Percentiles rank a stretch among this genome's conserved stretches.
These are phyloP conservation scores for Eugnorisma glareosa DNA, from an alignment of 2,888 invertebrate genomes.

Conservation along the genomic window DNA sequence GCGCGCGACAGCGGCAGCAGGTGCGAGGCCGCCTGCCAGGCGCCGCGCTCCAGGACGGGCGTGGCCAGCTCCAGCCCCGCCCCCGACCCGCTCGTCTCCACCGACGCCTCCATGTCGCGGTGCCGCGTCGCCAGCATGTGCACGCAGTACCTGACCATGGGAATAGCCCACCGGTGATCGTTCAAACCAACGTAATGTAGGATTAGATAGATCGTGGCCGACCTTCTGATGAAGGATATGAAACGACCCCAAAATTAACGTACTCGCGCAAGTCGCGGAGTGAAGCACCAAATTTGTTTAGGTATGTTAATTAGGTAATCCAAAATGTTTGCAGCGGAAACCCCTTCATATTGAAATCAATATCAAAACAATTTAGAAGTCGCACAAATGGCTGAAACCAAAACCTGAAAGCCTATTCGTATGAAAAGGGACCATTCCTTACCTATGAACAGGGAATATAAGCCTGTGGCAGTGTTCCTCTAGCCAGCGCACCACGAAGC, in stretches of 20 bases:
- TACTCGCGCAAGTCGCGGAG: neutral
- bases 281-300: neutral
- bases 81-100: constrained; percentile 72
- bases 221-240: neutral
- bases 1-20: constrained; percentile 92
- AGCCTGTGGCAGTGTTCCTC: constrained; percentile 94
- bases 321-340: neutral
- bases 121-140: constrained; percentile 90
- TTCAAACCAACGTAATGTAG: neutral
- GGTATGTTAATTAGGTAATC: neutral
- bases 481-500: constrained; percentile 95
- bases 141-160: constrained; percentile 81
- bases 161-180: neutral
- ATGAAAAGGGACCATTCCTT: constrained; percentile 32
- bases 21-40: constrained; percentile 71
- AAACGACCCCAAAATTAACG: neutral
- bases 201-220: neutral
- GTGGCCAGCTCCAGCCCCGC: constrained; percentile 93
- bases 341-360: neutral
- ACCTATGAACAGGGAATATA: constrained; percentile 94
- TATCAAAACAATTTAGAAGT: neutral
- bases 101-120: constrained; percentile 86
- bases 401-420: neutral
- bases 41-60: constrained; percentile 91
- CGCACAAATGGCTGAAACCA: neutral